Percentiles rank a stretch among this genome's conserved stretches.
Conservation (phyloP, 2,888 invertebrate species). For the Seladonia tumulorum region DNA sequence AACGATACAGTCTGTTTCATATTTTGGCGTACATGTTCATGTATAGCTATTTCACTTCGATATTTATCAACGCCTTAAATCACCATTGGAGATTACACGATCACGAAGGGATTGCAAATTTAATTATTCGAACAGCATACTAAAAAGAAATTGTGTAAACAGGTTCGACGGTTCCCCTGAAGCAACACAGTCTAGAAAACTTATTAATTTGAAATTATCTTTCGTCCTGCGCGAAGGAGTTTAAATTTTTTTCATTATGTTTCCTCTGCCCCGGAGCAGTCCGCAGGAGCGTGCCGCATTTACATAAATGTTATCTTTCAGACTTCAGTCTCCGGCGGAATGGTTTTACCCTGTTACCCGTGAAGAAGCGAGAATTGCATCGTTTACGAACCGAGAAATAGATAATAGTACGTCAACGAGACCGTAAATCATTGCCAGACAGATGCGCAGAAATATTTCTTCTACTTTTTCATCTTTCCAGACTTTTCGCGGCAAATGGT, state of each 20-base stretch:
- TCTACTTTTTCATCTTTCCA: not conserved
- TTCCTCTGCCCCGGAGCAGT: constrained; percentile 6
- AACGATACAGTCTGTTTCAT: not conserved
- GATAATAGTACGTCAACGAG: constrained; percentile 17
- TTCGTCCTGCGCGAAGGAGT: not conserved
- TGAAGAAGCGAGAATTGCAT: not conserved
- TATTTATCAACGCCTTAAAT: not conserved
- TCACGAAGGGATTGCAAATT: not conserved
- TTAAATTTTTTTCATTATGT: constrained; percentile 26
- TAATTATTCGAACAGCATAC: constrained; percentile 3
- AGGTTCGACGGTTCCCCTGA: not conserved
- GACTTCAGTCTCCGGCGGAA: constrained; percentile 14
- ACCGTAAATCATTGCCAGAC: not conserved
- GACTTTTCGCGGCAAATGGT: not conserved
- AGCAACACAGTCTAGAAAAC: not conserved
- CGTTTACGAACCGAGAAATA: constrained; percentile 21
- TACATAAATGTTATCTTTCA: constrained; percentile 41
- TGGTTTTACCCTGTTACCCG: not conserved
- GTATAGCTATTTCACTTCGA: not conserved
- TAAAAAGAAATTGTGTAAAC: constrained; percentile 4
- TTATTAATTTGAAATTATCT: constrained; percentile 27
- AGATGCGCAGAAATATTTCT: not conserved
- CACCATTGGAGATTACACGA: not conserved
- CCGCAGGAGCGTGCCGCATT: constrained; percentile 20
- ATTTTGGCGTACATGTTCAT: not conserved